phyloP scores from a whole-genome alignment of 2,888 invertebrate genomes.

The Acleris sparsana region DNA sequence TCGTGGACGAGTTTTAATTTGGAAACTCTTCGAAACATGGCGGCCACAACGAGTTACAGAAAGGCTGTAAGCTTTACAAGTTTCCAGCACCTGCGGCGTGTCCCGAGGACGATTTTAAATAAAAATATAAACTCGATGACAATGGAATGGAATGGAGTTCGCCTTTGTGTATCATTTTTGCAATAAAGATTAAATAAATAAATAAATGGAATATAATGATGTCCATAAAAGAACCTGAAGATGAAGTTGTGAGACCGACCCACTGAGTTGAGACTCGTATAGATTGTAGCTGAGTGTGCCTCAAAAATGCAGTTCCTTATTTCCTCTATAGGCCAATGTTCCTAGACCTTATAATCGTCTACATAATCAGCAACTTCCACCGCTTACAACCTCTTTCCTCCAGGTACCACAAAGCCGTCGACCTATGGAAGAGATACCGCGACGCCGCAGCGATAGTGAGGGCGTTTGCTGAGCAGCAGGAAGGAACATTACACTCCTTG shows the following conservation, averaged over 20 bases:
- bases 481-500: constrained; percentile 88
- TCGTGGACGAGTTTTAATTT: constrained; percentile 7
- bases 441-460: constrained; percentile 90
- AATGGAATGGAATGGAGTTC: background rate
- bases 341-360: background rate
- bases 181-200: too few species aligned
- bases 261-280: too few species aligned
- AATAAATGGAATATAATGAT: background rate
- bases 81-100: constrained; percentile 31
- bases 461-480: constrained; percentile 89
- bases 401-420: constrained; percentile 90
- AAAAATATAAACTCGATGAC: too few species aligned
- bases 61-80: constrained; percentile 15
- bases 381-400: background rate
- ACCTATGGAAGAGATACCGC: constrained; percentile 91
- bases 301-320: too few species aligned
- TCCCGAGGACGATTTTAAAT: background rate
- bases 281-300: too few species aligned
- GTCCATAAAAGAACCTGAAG: background rate
- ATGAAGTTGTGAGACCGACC: background rate
- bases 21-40: constrained; percentile 1
- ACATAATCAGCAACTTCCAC: background rate
- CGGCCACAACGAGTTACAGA: constrained; percentile 2
- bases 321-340: too few species aligned
- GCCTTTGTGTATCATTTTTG: too few species aligned